Evolutionary conservation across 2,888 invertebrate species (phyloP), one percentile per base, ranked within the genome.

Genomic region (Platycheirus albimanus): DNA sequence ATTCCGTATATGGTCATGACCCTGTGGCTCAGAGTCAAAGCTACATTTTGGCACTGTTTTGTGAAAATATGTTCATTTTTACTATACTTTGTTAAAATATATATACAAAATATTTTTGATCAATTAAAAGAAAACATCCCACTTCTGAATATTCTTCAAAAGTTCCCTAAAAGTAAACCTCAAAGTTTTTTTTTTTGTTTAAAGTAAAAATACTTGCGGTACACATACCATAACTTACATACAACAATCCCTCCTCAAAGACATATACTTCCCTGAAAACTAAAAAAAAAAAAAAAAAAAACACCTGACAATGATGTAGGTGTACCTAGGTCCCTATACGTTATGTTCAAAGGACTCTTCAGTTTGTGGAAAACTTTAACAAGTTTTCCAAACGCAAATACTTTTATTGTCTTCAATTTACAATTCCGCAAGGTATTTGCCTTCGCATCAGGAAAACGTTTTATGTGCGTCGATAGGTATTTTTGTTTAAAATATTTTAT

Each of bases 351-450:
- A 33, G 7, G n/a, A 33, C 52, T 33, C 33, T 33, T 52, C 3
- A 17, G 52, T 30, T 52, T 52, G 13, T 17, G 17, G 19, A 30
- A 19, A 33, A 52, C 11, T 52, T 33, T 33, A 52, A 33, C 52
- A 33, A 52, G 52, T 52, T 52, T 33, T 10, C 3, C 13, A 15
- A 33, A 52, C 19, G 11, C 7, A 52, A 52, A 52, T 52, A 33
- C 52, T 52, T 52, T 52, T 52, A 52, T n/a, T 52, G 52, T 11
- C 33, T 33, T 33, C n/a, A 52, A 52, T 52, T 52, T 52, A 3
- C 11, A 17, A 52, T 52, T 52, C 52, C 52, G 33, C 33, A 52
- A 52, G 52, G 33, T 30, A 52, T 52, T 52, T 52, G 11, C 33
- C 19, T 19, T 19, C 33, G 17, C 10, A 36, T 17, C 2, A 15